Percentiles rank a stretch among this genome's conserved stretches.
phyloP scores from a whole-genome alignment of 2,113 vertebrate species.

The Oostethus manadensis region DNA sequence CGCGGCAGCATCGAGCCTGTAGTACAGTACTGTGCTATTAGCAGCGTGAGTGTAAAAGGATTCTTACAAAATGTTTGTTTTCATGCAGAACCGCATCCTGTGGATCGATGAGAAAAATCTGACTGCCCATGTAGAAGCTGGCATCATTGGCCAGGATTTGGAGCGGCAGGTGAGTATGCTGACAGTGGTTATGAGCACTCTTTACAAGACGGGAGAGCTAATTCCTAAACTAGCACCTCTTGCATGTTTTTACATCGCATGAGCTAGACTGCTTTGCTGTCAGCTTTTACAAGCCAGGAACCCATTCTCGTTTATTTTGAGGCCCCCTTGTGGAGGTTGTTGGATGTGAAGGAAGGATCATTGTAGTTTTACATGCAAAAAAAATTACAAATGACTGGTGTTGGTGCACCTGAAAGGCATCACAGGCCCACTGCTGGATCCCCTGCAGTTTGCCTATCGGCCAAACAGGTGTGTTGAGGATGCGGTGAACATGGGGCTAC shows the following conservation, averaged over 20 bases:
- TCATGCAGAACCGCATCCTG: slow-evolving; percentile 86
- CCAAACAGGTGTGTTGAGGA: too few relatives aligned
- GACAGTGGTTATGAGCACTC: slow-evolving; percentile 11
- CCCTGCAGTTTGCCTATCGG: too few relatives aligned
- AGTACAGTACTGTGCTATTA: slow-evolving; percentile 1
- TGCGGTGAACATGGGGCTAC: too few relatives aligned
- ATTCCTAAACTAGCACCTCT: slow-evolving; percentile 79
- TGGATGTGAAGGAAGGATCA: slow-evolving; percentile 7
- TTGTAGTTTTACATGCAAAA: too few relatives aligned
- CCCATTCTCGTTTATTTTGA: slow-evolving; percentile 1
- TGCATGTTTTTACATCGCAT: slow-evolving; percentile 63
- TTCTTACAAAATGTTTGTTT: slow-evolving; percentile 17
- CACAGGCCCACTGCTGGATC: too few relatives aligned
- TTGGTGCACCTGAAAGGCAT: too few relatives aligned
- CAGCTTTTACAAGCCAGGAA: not conserved
- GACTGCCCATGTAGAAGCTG: slow-evolving; percentile 89
- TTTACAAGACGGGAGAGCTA: slow-evolving; percentile 37
- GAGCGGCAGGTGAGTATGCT: slow-evolving; percentile 83
- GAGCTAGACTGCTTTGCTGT: not conserved
- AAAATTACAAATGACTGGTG: too few relatives aligned
- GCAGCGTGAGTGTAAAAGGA: not conserved
- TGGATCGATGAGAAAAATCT: slow-evolving; percentile 98
- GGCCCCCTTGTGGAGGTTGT: slow-evolving; percentile 34
- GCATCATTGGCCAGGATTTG: slow-evolving; percentile 94
- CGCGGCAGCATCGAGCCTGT: slow-evolving; percentile 14